Evolutionary conservation across 1,140 invertebrate species (phyloP), one percentile per base, ranked within the genome.

Genomic region (Drosophila triauraria): DNA sequence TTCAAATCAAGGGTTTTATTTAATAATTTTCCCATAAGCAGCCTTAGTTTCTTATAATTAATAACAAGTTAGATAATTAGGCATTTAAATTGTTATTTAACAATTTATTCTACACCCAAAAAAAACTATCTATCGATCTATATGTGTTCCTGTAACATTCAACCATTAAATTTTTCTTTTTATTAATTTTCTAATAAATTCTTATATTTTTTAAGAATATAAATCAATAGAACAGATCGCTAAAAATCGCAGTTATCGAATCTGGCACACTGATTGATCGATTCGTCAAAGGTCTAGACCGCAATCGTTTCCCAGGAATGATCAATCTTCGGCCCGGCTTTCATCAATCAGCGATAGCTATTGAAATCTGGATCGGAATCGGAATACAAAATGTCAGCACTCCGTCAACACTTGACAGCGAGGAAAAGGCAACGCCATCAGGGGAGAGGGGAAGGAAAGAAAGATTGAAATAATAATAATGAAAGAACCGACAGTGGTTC

Each of bases 341-440:
- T 59, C 65, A 85, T 84, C 81, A 72, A 85, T 84, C 81, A 84
- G 53, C 77, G 50, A 75, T 65, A 17, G 62, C 61, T 61, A 82
- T 78, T 84, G 82, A 84, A 84, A 84, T 81, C 82, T 60, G 70
- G 54, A 72, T 72, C 68, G 23, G 78, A 84, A 84, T 77, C 82
- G 61, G 82, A 80, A 80, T 68, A 57, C 65, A 80, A 53, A 53
- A 72, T 84, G 82, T 85, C 82, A 81, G 69, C 82, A 76, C 82
- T 80, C 78, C 78, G 82, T 85, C 82, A 85, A 15, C 47, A 60
- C 42, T 43, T 61, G 71, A 53, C 56, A 57, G 62, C 58, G 62
- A 12, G 10, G 44, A 61, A 67, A 15, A 35, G n/a, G 12, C 32
- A 9, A 1, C 40, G 30, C 30, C 30, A n/a, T 17, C 15, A 35